Base-by-base conservation (phyloP, 2,888 invertebrate genomes). In the Coelopa pilipes region DNA sequence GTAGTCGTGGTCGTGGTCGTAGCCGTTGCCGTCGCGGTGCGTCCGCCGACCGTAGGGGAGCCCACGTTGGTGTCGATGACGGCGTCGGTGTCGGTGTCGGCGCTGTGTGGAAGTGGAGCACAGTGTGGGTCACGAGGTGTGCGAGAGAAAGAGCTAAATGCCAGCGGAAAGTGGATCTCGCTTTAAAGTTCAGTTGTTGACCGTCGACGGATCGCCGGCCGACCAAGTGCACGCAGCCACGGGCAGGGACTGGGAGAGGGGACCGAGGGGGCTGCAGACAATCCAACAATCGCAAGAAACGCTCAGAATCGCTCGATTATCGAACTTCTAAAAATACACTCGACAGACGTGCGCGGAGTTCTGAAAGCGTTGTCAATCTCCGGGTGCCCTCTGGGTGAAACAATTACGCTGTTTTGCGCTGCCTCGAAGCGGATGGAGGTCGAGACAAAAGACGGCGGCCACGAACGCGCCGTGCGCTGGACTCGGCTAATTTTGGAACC, bases 161-260 rank as follows among this genome's bases (percentile, higher is more conserved):
- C 45, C 60, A 60, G 24, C 67, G 24, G 21, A 57, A 60, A 59
- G 59, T 60, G 60, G 24, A 11, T 60, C 49, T 60, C 24, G 21
- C 59, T 60, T 47, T 49, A 60, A 60, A 70, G 13, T 70, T 46
- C 49, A 60, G 70, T 49, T 45, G 60, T 70, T 70, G 70, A 70
- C 70, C 70, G 47, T 70, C 70, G 59, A 45, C 19, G 12, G 57
- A 59, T 13, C 17, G 24, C 12, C 24, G 57, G 19, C 19, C 24
- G 21, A 21, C 19, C 19, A 21, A 59, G 11, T 1, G 24, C n/a
- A 59, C 21, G 12, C 57, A 59, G 57, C 12, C 13, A 21, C 17
- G 10, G 21, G 10, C 12, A 21, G 57, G 34, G 34, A 34, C 34
- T 2, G 7, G 34, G 7, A 34, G 7, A 7, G 7, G 34, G 4